phyloP scores from a whole-genome alignment of 2,113 vertebrate species.

The Labeo rohita region DNA sequence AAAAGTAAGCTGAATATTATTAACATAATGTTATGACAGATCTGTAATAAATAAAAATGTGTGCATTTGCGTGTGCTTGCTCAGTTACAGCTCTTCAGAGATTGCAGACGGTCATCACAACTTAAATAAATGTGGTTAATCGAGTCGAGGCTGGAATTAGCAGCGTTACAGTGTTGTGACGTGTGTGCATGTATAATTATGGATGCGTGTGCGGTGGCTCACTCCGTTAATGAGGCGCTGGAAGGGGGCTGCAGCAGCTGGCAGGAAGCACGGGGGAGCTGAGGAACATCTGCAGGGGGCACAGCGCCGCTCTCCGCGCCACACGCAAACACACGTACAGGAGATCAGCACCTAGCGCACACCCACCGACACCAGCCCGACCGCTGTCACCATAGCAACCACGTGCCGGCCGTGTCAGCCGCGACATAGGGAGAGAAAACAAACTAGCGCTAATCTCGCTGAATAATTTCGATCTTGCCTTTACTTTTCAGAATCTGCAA shows the following conservation, averaged over 20 bases:
- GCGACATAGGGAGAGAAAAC: conserved; percentile 26
- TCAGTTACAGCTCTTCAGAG: conserved; percentile 19
- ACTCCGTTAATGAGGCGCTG: conserved; percentile 89
- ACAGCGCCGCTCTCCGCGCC: conserved; percentile 52
- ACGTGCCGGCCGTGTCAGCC: conserved; percentile 89
- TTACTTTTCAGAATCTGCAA: neutral
- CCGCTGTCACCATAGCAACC: conserved; percentile 95
- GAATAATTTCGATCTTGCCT: neutral
- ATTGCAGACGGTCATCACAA: conserved; percentile 15
- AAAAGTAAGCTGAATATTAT: neutral
- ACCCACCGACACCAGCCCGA: conserved; percentile 69
- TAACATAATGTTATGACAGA: neutral
- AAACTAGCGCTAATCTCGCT: neutral
- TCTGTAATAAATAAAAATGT: neutral
- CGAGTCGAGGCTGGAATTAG: conserved; percentile 33
- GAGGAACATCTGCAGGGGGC: conserved; percentile 96
- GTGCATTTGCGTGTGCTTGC: neutral
- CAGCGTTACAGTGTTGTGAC: conserved; percentile 32
- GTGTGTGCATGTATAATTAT: conserved; percentile 67
- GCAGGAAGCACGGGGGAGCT: conserved; percentile 90
- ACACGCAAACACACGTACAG: conserved; percentile 81
- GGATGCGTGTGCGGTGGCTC: conserved; percentile 87
- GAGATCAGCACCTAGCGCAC: conserved; percentile 75
- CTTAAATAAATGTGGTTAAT: conserved; percentile 45
- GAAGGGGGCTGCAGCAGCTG: conserved; percentile 93